phyloP scores from a whole-genome alignment of 2,797 vertebrate genomes.

The Euphonia xanthogaster region DNA sequence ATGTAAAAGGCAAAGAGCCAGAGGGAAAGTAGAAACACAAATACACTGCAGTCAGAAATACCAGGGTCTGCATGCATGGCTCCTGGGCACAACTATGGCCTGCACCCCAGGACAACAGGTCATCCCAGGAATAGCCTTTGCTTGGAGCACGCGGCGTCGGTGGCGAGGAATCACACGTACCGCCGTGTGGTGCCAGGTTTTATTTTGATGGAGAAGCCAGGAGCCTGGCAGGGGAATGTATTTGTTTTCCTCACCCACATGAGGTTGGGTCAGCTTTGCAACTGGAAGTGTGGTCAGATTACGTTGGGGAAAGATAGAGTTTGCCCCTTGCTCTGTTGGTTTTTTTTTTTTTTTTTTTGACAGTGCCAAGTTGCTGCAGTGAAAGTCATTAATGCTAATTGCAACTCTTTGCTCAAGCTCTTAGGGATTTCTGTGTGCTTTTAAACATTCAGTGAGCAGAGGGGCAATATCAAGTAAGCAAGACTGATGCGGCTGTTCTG shows the following conservation, averaged over 20 bases:
- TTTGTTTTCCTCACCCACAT: neutral
- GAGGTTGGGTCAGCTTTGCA: neutral
- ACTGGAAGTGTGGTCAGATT: neutral
- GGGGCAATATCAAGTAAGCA: neutral
- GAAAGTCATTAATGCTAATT: neutral
- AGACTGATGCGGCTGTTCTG: neutral
- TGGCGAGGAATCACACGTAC: fast-evolving
- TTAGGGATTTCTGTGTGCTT: neutral
- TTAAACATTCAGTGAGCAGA: neutral
- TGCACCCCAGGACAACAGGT: conserved; percentile 29
- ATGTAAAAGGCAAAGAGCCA: conserved; percentile 45
- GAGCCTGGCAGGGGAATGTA: neutral
- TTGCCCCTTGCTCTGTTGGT: neutral
- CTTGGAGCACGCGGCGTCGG: neutral
- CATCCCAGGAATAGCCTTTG: conserved; percentile 47
- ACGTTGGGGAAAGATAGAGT: neutral
- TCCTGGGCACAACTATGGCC: conserved; percentile 19
- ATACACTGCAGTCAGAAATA: conserved; percentile 29
- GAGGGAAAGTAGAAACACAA: conserved; percentile 44
- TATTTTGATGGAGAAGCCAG: conserved; percentile 5
- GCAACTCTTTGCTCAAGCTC: neutral
- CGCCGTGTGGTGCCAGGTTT: neutral
- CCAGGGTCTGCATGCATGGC: neutral
- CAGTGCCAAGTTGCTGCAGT: neutral
- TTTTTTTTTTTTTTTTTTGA: neutral